Conservation (phyloP, 1,140 invertebrate species). For the Platyscapa corneri region DNA sequence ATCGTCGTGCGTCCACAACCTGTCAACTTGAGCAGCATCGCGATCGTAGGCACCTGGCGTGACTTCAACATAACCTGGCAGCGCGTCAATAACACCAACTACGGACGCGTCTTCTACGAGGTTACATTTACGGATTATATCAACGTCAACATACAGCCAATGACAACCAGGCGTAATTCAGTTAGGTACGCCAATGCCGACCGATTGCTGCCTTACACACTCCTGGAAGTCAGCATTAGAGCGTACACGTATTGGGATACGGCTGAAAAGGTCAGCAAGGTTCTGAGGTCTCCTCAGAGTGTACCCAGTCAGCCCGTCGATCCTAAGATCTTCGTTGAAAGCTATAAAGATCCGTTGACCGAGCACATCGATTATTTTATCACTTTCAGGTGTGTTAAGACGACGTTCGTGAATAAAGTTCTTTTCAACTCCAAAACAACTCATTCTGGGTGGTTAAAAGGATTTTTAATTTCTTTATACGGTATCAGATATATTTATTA, state of each 20-base stretch:
- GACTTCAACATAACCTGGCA: constrained; percentile 88
- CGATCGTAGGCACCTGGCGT: constrained; percentile 81
- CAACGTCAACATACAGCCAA: constrained; percentile 67
- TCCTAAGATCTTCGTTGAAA: constrained; percentile 81
- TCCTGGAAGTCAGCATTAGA: constrained; percentile 82
- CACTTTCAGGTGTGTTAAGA: constrained; percentile 72
- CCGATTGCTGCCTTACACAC: constrained; percentile 79
- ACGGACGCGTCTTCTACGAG: constrained; percentile 89
- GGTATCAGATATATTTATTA: too few species aligned
- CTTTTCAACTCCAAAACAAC: too few species aligned
- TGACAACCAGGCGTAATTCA: constrained; percentile 66
- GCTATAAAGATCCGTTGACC: constrained; percentile 65
- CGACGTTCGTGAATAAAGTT: too few species aligned
- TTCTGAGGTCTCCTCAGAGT: constrained; percentile 80
- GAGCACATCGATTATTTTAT: constrained; percentile 74
- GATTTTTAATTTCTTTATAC: too few species aligned
- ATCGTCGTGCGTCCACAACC: constrained; percentile 81
- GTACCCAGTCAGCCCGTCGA: constrained; percentile 82
- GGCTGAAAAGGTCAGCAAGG: constrained; percentile 77
- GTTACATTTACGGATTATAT: constrained; percentile 78
- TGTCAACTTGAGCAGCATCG: constrained; percentile 78
- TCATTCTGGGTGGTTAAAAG: too few species aligned
- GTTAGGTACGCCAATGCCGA: constrained; percentile 72
- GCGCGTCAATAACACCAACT: constrained; percentile 82
- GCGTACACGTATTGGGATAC: constrained; percentile 90